Percentiles rank a stretch among this genome's conserved stretches.
These are phyloP conservation scores for Chunga burmeisteri DNA, from an alignment of 2,113 vertebrate species.

Conservation along the genomic window DNA sequence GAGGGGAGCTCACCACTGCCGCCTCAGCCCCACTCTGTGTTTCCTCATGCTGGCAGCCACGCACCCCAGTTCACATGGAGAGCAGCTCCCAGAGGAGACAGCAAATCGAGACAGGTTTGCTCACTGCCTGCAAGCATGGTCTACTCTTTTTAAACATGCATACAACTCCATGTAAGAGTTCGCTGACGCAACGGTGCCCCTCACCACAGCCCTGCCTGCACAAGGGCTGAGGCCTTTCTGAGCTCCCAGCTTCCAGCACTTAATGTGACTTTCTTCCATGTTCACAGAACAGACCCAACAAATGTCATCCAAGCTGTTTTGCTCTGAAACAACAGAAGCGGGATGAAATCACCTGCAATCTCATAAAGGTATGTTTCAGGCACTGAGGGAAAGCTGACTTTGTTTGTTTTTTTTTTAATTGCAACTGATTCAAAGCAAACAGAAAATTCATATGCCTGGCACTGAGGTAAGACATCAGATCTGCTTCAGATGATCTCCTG, in stretches of 20 bases:
- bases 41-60: not conserved
- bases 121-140: not conserved
- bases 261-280: not conserved
- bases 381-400: not conserved
- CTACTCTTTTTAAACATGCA: not conserved
- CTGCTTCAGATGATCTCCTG: not conserved
- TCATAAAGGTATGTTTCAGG: not conserved
- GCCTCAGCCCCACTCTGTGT: rapidly evolving
- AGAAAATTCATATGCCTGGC: not conserved
- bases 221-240: not conserved
- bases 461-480: not conserved
- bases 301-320: not conserved
- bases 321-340: not conserved
- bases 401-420: not conserved
- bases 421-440: not conserved
- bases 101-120: not conserved
- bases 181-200: rapidly evolving
- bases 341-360: not conserved
- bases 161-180: not conserved
- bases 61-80: rapidly evolving
- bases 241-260: not conserved
- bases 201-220: not conserved
- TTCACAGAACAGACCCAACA: not conserved
- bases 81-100: not conserved
- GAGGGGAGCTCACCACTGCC: not conserved